phyloP scores from a whole-genome alignment of 1,140 invertebrate species.

The Battus philenor region DNA sequence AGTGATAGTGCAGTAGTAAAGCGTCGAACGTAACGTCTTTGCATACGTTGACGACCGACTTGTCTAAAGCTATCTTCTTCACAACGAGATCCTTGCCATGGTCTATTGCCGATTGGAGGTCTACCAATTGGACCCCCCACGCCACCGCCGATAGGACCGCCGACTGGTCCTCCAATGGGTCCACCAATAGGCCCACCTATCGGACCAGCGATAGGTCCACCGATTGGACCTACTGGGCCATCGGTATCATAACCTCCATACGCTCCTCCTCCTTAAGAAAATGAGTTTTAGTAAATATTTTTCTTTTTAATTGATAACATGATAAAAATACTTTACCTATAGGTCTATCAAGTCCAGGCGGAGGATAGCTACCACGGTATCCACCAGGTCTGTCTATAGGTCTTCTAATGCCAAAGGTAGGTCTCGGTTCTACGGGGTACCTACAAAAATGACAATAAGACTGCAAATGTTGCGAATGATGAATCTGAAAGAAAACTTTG shows the following conservation, averaged over 20 bases:
- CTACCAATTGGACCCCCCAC: conserved; percentile 39
- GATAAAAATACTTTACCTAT: conserved; percentile 32
- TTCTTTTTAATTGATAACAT: conserved; percentile 6
- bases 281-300: neutral
- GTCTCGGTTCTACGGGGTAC: conserved; percentile 61
- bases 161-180: conserved; percentile 47
- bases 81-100: conserved; percentile 76
- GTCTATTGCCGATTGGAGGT: conserved; percentile 44
- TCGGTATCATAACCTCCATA: conserved; percentile 57
- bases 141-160: conserved; percentile 38
- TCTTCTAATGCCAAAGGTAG: conserved; percentile 48
- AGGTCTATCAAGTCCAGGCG: conserved; percentile 49
- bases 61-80: conserved; percentile 90
- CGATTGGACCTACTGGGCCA: conserved; percentile 37
- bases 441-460: conserved; percentile 26
- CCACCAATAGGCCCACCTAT: conserved; percentile 28
- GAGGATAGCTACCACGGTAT: conserved; percentile 56
- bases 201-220: conserved; percentile 18
- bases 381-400: conserved; percentile 56
- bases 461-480: no score
- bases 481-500: neutral
- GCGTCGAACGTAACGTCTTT: conserved; percentile 86
- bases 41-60: conserved; percentile 85
- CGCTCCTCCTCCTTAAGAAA: conserved; percentile 34
- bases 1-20: conserved; percentile 84